phyloP scores from a whole-genome alignment of 2,113 vertebrate genomes.

The Halcyon senegalensis region DNA sequence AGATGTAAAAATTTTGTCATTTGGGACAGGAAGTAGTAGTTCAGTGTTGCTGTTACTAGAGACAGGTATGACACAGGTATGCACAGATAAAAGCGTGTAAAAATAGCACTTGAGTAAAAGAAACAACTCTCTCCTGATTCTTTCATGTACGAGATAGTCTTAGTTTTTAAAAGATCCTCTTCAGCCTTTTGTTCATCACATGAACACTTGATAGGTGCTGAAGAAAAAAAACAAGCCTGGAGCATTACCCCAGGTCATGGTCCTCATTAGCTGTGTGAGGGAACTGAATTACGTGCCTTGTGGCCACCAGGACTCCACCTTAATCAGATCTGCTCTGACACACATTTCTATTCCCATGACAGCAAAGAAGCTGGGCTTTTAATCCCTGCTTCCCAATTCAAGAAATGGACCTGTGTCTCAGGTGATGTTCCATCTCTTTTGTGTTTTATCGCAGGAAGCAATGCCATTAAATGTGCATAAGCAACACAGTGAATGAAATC shows the following conservation, averaged over 20 bases:
- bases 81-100: background rate
- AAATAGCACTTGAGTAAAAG: background rate
- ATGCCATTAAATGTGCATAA: background rate
- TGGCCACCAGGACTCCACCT: background rate
- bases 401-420: background rate
- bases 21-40: background rate
- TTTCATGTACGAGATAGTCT: background rate
- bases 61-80: background rate
- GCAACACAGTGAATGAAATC: background rate
- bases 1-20: background rate
- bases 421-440: background rate
- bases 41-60: background rate
- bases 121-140: background rate
- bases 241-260: background rate
- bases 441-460: background rate
- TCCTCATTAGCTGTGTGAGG: background rate
- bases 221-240: background rate
- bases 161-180: background rate
- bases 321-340: slow-evolving; percentile 40
- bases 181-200: background rate
- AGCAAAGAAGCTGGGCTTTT: slow-evolving; percentile 22
- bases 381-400: background rate
- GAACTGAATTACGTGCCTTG: background rate
- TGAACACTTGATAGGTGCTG: background rate
- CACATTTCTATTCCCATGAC: background rate